A percentile compares a stretch with the other conserved stretches of the same genome.
phyloP scores from a whole-genome alignment of 2,797 vertebrate species.

The Emydoidea blandingii region DNA sequence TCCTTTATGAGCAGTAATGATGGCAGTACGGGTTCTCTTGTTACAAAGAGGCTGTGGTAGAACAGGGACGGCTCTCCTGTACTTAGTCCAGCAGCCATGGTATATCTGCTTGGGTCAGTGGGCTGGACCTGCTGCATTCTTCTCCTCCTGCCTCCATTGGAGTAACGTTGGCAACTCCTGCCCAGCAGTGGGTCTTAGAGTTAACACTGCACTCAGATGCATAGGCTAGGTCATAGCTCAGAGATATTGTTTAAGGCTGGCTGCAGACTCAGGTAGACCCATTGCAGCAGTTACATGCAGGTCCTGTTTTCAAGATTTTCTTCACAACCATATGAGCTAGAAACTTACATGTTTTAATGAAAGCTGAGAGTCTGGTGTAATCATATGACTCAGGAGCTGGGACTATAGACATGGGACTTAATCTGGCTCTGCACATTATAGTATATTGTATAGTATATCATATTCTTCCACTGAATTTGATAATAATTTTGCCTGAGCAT shows the following conservation, averaged over 20 bases:
- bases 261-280: neutral
- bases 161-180: rapidly evolving
- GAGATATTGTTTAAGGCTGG: neutral
- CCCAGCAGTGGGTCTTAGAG: neutral
- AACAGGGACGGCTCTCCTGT: neutral
- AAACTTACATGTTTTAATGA: neutral
- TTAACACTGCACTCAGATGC: neutral
- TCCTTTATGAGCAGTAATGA: neutral
- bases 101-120: neutral
- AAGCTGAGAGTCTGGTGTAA: neutral
- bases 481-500: neutral
- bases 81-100: neutral
- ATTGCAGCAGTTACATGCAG: neutral
- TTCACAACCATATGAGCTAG: neutral
- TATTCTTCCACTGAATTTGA: neutral
- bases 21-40: neutral
- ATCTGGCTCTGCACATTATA: neutral
- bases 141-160: neutral
- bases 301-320: neutral
- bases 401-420: neutral
- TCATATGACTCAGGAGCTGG: no score
- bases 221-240: neutral
- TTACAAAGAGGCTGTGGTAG: neutral
- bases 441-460: neutral
- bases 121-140: neutral